Base-by-base conservation (phyloP, 2,113 vertebrate species). In the Parus major region DNA sequence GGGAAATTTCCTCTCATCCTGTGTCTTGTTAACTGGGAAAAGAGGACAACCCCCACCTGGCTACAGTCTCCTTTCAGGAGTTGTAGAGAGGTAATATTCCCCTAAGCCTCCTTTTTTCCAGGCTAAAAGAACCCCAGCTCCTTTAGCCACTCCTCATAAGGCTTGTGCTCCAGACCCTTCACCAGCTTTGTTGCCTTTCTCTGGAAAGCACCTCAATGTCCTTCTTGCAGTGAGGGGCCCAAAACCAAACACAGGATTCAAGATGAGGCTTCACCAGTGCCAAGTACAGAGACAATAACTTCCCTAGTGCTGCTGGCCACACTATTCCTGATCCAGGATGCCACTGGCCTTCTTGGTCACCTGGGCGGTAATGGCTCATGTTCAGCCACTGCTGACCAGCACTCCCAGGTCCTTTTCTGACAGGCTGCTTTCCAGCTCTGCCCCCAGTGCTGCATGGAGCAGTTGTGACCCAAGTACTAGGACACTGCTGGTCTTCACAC, bases 361-460 rank as follows among this genome's bases (percentile, higher is more conserved):
- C 9, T 73, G 82, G 28, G 22, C 52, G 60, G 39, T 1, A 0
- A 29, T 52, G 59, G 15, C 39, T 28, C 8, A 3, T 15, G 11
- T 36, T 49, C 31, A 75, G 8, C 27, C 2, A 0, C 29, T 57
- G 24, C 46, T 20, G 28, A 19, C 21, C 23, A 49, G 18, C 31
- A 68, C 6, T 1, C 15, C 9, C 22, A 33, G 27, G 13, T 56
- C 35, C 23, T 75, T 61, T 75, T 50, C 39, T 31, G 15, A 12
- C 4, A 3, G 27, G 8, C 18, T 42, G 31, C 6, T 63, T 69
- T 69, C 12, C 47, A 75, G 6, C 15, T 36, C 16, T 86, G 15
- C 14, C 20, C 20, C 23, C 56, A 61, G 35, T 1, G 0, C 28
- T 68, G 27, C 31, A 35, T 0, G 0, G 15, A 9, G 31, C 29